Evolutionary conservation across 2,888 invertebrate genomes (phyloP).

Genomic region (Copidosoma aretas): DNA sequence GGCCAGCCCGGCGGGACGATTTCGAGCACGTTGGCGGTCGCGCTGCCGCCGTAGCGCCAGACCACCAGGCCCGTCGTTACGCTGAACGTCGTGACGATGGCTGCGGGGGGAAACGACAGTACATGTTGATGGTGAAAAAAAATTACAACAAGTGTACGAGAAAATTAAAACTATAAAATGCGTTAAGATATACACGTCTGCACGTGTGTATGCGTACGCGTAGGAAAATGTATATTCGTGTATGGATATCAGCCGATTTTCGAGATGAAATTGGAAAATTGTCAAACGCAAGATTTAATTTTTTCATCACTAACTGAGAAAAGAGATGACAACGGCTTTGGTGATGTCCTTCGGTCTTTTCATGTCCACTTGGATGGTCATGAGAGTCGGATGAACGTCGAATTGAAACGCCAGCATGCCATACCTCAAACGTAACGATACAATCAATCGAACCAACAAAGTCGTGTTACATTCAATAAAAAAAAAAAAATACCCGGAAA

Average conservation of each 20-base stretch:
- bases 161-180: too few relatives aligned
- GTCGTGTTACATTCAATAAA: slow-evolving; percentile 3
- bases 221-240: too few relatives aligned
- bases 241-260: too few relatives aligned
- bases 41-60: slow-evolving; percentile 70
- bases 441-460: too few relatives aligned
- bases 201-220: too few relatives aligned
- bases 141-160: too few relatives aligned
- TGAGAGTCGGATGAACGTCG: slow-evolving; percentile 82
- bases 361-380: slow-evolving; percentile 94
- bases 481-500: slow-evolving; percentile 52
- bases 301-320: slow-evolving; percentile 66
- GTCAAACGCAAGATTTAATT: too few relatives aligned
- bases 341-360: slow-evolving; percentile 76
- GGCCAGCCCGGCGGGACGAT: slow-evolving; percentile 70
- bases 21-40: slow-evolving; percentile 73
- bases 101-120: neutral
- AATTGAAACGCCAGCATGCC: slow-evolving; percentile 68
- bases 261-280: too few relatives aligned
- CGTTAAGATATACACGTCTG: too few relatives aligned
- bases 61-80: slow-evolving; percentile 71
- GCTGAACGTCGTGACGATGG: slow-evolving; percentile 67
- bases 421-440: slow-evolving; percentile 59
- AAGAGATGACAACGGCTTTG: slow-evolving; percentile 75
- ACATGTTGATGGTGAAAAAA: too few relatives aligned